These are phyloP conservation scores for Albula glossodonta DNA, from an alignment of 2,113 vertebrate genomes.

Conservation along the genomic window DNA sequence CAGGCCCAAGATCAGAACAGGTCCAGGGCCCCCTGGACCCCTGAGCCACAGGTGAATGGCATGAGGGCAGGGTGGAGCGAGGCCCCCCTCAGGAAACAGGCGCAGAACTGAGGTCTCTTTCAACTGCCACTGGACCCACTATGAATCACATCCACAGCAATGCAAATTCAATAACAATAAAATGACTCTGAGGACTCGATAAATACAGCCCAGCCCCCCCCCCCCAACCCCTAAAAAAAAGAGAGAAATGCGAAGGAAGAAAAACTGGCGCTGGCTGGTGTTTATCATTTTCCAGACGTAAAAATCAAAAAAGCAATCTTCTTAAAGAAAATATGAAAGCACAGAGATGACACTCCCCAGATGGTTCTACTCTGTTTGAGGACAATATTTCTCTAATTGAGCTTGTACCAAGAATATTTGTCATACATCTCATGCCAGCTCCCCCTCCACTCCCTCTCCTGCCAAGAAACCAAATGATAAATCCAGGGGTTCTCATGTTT, in stretches of 20 bases:
- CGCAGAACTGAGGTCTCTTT: slow-evolving; percentile 18
- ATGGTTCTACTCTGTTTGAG: slow-evolving; percentile 2
- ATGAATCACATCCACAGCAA: neutral
- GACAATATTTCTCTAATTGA: slow-evolving; percentile 17
- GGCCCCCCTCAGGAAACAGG: neutral
- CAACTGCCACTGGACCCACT: neutral
- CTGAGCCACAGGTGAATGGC: slow-evolving; percentile 38
- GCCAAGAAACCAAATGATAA: slow-evolving; percentile 3
- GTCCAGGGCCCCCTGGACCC: slow-evolving; percentile 21
- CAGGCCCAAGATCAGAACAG: neutral
- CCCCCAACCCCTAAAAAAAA: neutral
- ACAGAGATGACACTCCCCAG: neutral
- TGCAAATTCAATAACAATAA: slow-evolving; percentile 28
- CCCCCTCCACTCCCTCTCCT: no score
- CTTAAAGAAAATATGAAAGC: slow-evolving; percentile 12
- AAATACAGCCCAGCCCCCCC: neutral
- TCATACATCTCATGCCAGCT: neutral
- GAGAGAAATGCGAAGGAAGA: neutral
- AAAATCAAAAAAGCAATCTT: slow-evolving; percentile 25
- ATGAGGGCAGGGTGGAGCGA: neutral
- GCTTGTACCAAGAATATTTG: slow-evolving; percentile 9
- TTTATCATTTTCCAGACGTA: slow-evolving; percentile 23
- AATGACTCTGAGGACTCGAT: neutral
- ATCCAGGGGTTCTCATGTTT: neutral
- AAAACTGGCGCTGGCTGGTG: neutral